These are phyloP conservation scores for Xestobium rufovillosum DNA, from an alignment of 2,888 invertebrate genomes.

Conservation along the genomic window DNA sequence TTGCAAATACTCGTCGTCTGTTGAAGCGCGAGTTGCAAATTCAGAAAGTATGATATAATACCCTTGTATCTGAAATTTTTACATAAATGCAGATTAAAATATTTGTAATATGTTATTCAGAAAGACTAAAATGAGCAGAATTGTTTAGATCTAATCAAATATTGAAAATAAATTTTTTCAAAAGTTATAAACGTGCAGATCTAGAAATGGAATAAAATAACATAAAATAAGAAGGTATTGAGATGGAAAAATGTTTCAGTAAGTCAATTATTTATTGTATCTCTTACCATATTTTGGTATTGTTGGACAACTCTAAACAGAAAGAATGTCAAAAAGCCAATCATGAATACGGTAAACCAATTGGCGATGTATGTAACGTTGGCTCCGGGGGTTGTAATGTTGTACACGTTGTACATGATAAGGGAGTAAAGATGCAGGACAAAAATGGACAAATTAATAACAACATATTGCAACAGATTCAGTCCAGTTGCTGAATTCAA, in stretches of 20 bases:
- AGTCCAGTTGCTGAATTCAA: background rate
- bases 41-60: slow-evolving; percentile 37
- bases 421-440: background rate
- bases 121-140: too few relatives aligned
- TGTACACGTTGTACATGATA: background rate
- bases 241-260: too few relatives aligned
- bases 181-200: too few relatives aligned
- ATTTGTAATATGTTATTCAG: too few relatives aligned
- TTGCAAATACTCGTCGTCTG: slow-evolving; percentile 37
- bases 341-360: background rate
- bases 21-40: slow-evolving; percentile 36
- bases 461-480: background rate
- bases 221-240: too few relatives aligned
- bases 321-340: background rate
- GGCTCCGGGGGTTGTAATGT: slow-evolving; percentile 1
- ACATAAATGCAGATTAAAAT: too few relatives aligned
- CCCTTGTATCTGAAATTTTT: slow-evolving; percentile 36
- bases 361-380: background rate
- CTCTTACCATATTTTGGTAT: slow-evolving; percentile 1
- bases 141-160: too few relatives aligned
- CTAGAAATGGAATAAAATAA: too few relatives aligned
- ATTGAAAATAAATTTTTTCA: too few relatives aligned
- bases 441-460: background rate
- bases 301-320: background rate
- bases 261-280: too few relatives aligned